phyloP scores from a whole-genome alignment of 2,113 vertebrate species.

The Trogon melanurus region DNA sequence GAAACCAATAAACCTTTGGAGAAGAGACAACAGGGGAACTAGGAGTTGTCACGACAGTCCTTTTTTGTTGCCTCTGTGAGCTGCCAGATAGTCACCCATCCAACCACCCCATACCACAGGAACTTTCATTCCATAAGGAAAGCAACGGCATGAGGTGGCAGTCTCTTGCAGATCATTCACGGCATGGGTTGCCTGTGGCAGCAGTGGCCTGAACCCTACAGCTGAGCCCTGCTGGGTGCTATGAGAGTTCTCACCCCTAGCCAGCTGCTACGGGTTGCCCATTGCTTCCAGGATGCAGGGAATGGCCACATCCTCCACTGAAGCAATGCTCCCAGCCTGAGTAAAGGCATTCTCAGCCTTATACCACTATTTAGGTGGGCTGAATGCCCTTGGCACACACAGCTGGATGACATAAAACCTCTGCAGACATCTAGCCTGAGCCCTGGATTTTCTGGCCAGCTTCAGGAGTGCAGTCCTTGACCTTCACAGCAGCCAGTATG shows the following conservation, averaged over 20 bases:
- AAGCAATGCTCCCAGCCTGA: neutral
- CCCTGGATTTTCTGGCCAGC: neutral
- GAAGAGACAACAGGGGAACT: neutral
- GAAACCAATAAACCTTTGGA: neutral
- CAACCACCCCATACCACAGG: rapidly evolving
- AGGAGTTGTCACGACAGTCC: neutral
- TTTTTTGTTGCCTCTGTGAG: neutral
- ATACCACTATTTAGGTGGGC: neutral
- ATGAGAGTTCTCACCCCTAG: neutral
- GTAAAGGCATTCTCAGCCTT: neutral
- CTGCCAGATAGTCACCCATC: neutral
- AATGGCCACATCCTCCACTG: neutral
- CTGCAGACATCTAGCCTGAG: rapidly evolving
- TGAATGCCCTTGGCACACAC: neutral
- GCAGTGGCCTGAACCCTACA: rapidly evolving
- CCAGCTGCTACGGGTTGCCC: neutral
- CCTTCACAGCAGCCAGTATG: neutral
- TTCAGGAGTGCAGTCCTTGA: neutral
- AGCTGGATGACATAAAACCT: neutral
- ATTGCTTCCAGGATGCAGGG: neutral
- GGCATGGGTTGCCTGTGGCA: neutral
- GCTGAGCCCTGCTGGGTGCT: neutral
- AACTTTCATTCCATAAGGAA: neutral
- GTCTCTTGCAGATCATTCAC: neutral
- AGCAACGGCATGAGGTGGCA: neutral